Evolutionary conservation across 1,140 invertebrate species (phyloP), one percentile per base, ranked within the genome.

Genomic region (Arion vulgaris): DNA sequence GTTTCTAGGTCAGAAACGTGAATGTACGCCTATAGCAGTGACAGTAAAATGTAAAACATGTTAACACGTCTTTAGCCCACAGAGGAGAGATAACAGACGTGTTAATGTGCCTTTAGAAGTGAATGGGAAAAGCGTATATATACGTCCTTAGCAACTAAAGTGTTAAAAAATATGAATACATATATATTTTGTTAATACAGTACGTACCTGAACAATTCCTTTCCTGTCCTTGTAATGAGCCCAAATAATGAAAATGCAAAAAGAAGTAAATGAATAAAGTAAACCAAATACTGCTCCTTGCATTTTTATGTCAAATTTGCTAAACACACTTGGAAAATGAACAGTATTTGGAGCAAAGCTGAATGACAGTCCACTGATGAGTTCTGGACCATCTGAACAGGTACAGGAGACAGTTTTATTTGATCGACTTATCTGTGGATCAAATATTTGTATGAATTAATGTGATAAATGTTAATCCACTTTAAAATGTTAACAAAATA

Each of bases 191-290:
- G 15, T 45, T 45, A 45, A 45, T 15, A 45, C 41, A 34, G 17
- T 28, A 5, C 17, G 26, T 81, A 86, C 84, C 82, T 82, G 81
- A 71, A 84, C 41, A 17, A 84, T 36, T 68, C 82, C 81, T 57
- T 49, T 91, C 41, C 89, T 91, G 85, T 93, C 93, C 86, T 91
- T 88, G n/a, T 81, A 82, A n/a, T 92, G 86, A 15, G 92, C 92
- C 89, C 92, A 93, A 19, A 93, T 86, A 0, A 91, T 79, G 79
- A 92, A 93, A 2, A 93, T 71, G 1, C 86, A 78, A 51, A 93
- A 78, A 4, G 71, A 38, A 2, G 28, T 53, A 13, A 77, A 49
- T n/a, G n/a, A n/a, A n/a, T n/a, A n/a, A 19, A 76, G 53, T 19
- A 57, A 39, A 1, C 34, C 53, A 19, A 83, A 36, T 1, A 77